These are phyloP conservation scores for Melieria crassipennis DNA, from an alignment of 2,888 invertebrate genomes.

Conservation along the genomic window DNA sequence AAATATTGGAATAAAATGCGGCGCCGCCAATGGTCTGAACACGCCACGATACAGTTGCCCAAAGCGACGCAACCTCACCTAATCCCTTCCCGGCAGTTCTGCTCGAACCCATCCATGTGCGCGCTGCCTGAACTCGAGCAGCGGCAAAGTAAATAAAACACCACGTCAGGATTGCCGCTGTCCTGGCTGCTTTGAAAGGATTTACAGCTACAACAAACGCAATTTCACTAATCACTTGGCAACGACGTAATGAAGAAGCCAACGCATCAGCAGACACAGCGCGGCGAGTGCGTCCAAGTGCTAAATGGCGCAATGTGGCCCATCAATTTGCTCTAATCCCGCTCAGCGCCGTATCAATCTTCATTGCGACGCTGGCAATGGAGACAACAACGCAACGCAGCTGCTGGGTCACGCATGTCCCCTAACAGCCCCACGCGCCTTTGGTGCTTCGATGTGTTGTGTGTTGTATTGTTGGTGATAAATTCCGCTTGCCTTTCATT, in stretches of 20 bases:
- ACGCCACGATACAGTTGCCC: too few relatives aligned
- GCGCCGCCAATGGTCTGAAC: too few relatives aligned
- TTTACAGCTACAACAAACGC: constrained; percentile 14
- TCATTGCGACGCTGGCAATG: constrained; percentile 18
- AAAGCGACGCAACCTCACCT: too few relatives aligned
- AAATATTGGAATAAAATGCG: too few relatives aligned
- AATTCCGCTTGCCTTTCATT: constrained; percentile 10
- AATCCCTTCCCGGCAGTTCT: too few relatives aligned
- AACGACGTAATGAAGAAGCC: background rate
- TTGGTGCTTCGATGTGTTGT: background rate
- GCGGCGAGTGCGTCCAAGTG: background rate
- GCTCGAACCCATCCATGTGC: too few relatives aligned
- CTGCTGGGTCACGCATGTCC: too few relatives aligned
- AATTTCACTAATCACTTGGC: constrained; percentile 21
- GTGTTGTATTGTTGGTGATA: constrained; percentile 18
- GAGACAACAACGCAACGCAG: background rate
- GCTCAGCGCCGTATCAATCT: constrained; percentile 20
- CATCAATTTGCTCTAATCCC: constrained; percentile 29
- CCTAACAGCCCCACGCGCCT: background rate
- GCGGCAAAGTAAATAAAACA: too few relatives aligned
- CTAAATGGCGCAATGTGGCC: constrained; percentile 28
- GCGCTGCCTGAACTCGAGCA: too few relatives aligned
- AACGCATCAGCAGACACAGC: background rate
- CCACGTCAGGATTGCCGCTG: too few relatives aligned
- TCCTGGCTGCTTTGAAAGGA: background rate